Evolutionary conservation across 2,797 vertebrate species (phyloP), one percentile per base, ranked within the genome.

Genomic region (Nannoperca obscura): DNA sequence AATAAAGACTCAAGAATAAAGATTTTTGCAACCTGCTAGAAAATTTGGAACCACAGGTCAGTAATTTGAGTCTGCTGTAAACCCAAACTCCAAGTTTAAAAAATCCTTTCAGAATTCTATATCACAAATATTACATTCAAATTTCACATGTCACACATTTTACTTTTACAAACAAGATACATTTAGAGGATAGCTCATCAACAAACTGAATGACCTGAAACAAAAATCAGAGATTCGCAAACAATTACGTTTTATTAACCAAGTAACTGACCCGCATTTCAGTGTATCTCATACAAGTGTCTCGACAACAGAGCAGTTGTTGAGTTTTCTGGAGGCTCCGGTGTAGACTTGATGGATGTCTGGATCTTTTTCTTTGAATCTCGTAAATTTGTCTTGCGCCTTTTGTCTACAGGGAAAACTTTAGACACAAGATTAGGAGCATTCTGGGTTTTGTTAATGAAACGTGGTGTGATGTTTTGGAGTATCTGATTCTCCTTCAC

Each of bases 361-460:
- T 32, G 42, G 19, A 19, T 66, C 8, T 80, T 8, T 58, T 19
- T 77, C 46, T 86, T 90, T 62, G 11, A 20, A 42, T 65, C 46
- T 52, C 20, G 17, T 15, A 14, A 8, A 54, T 44, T 88, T 1
- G 64, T 40, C 71, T 78, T 80, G 17, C 3, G 20, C 13, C 32
- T 68, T 47, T 52, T 74, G 19, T 71, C 63, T 17, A 14, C 20
- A 0, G 49, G 27, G 24, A 76, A 15, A 6, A 27, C 7, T 58
- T 65, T 57, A 6, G 30, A 75, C 15, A 38, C 27, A 34, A 46
- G 50, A 59, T 11, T 49, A 9, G 50, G 58, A n/a, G 50, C 9
- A 24, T 27, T 78, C 62, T 75, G 65, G n/a, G 57, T 61, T 20
- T 75, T 87, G 24, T 84, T 85, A 30, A 34, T 49, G 7, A 46